phyloP scores from a whole-genome alignment of 2,113 vertebrate species.

The Stomatorhinus ivindoensis region DNA sequence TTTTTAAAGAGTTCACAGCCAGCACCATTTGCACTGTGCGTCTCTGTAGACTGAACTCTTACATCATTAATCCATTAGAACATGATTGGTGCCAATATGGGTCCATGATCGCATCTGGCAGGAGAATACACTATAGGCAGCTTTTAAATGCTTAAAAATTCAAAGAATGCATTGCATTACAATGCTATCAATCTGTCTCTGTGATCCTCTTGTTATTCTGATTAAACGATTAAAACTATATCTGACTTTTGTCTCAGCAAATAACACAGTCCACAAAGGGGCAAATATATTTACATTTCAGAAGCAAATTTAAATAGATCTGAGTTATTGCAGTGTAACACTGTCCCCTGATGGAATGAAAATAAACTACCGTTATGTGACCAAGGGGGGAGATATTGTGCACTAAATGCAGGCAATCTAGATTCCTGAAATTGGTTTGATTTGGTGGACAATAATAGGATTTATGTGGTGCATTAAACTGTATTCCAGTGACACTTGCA shows the following conservation, averaged over 20 bases:
- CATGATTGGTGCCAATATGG: background rate
- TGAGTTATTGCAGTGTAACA: background rate
- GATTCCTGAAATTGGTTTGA: background rate
- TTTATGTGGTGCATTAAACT: background rate
- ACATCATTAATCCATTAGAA: background rate
- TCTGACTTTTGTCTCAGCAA: background rate
- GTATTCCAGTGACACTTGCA: background rate
- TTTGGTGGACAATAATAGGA: background rate
- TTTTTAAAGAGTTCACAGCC: background rate
- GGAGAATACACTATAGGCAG: background rate
- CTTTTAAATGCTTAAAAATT: background rate
- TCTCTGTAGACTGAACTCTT: background rate
- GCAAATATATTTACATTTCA: background rate
- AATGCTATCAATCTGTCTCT: background rate
- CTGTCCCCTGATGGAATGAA: background rate
- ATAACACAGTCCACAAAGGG: background rate
- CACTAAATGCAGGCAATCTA: background rate
- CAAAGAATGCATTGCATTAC: background rate
- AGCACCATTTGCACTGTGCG: background rate
- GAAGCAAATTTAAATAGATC: background rate
- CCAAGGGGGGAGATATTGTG: background rate
- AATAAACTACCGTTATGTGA: background rate
- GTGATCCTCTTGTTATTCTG: background rate
- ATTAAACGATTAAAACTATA: background rate
- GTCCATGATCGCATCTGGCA: background rate